Percentiles rank a stretch among this genome's conserved stretches.
phyloP scores from a whole-genome alignment of 1,140 invertebrate genomes.

The Vanessa atalanta region DNA sequence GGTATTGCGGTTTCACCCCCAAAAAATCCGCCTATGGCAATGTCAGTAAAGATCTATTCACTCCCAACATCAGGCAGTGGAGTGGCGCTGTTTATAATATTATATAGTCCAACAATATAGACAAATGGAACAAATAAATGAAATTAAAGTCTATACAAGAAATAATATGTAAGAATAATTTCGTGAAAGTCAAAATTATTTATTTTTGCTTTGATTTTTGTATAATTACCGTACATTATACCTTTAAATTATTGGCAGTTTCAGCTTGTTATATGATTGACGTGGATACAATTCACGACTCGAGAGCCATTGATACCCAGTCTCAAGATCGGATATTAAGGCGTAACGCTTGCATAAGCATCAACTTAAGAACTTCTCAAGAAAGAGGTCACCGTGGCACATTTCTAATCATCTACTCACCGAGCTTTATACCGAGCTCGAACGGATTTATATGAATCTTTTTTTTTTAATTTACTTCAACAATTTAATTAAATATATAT shows the following conservation, averaged over 20 bases:
- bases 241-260: conserved; percentile 17
- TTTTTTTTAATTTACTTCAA: not conserved
- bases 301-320: conserved; percentile 31
- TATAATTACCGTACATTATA: not conserved
- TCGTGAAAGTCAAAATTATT: no score
- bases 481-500: not conserved
- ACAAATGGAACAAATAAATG: no score
- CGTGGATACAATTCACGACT: conserved; percentile 33
- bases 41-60: no score
- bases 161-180: no score
- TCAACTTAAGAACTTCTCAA: conserved; percentile 37
- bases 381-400: conserved; percentile 39
- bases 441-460: conserved; percentile 4
- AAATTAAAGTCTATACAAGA: no score
- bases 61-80: no score
- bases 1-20: no score
- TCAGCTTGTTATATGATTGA: conserved; percentile 29
- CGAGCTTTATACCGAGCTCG: not conserved
- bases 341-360: conserved; percentile 41
- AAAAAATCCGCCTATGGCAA: no score
- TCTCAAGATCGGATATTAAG: conserved; percentile 32
- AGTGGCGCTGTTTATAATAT: no score
- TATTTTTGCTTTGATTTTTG: no score
- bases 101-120: no score
- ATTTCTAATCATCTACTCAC: conserved; percentile 30